Conservation (phyloP, 2,888 invertebrate species). For the Amorpha juglandis region DNA sequence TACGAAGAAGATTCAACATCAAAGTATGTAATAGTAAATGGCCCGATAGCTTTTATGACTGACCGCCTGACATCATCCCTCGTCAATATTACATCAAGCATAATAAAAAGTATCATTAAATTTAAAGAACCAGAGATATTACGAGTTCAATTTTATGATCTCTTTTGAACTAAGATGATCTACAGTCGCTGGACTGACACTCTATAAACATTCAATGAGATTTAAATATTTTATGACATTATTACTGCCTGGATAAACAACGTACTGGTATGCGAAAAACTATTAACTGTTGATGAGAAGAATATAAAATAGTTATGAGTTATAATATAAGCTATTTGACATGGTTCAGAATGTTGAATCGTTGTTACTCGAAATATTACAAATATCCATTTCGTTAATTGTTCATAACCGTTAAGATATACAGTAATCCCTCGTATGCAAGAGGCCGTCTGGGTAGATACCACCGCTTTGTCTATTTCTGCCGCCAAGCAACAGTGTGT, state of each 20-base stretch:
- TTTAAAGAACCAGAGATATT: conserved; percentile 5
- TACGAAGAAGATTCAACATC: neutral
- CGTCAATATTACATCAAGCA: neutral
- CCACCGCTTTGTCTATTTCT: no score
- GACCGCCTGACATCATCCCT: neutral
- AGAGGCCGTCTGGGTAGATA: no score
- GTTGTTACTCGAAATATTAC: no score
- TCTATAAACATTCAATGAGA: conserved; percentile 14
- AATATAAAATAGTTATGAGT: conserved; percentile 8
- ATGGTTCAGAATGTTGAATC: neutral
- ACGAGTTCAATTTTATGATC: conserved; percentile 6
- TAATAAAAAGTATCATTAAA: conserved; percentile 13
- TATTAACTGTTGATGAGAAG: conserved; percentile 12
- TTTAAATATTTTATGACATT: conserved; percentile 18
- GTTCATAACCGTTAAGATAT: no score
- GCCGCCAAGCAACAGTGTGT: no score
- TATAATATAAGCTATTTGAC: neutral
- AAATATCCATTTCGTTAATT: no score
- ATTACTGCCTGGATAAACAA: conserved; percentile 1
- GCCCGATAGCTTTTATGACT: neutral
- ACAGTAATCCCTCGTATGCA: no score
- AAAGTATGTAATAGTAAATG: neutral
- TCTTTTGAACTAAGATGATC: conserved; percentile 1
- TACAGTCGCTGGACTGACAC: neutral
- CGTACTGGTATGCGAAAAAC: conserved; percentile 16